Percentiles rank a stretch among this genome's conserved stretches.
These are phyloP conservation scores for Maccullochella peelii DNA, from an alignment of 2,113 vertebrate species.

Conservation along the genomic window DNA sequence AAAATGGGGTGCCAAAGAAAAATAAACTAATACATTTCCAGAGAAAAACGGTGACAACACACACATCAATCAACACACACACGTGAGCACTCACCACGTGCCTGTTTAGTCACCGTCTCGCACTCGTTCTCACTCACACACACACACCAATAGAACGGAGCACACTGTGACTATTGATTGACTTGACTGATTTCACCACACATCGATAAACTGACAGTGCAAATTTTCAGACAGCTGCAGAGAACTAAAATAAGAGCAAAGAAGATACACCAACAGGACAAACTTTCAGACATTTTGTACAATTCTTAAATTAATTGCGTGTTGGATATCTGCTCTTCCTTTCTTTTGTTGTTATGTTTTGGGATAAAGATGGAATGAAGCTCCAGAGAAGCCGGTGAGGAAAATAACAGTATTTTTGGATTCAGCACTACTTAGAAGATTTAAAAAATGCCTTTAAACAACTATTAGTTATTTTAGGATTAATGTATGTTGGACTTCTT, in stretches of 20 bases:
- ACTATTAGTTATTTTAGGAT: slow-evolving; percentile 19
- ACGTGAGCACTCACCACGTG: slow-evolving; percentile 15
- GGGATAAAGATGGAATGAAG: slow-evolving; percentile 65
- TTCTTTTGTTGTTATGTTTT: slow-evolving; percentile 15
- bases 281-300: slow-evolving; percentile 52
- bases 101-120: slow-evolving; percentile 4
- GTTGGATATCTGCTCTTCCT: slow-evolving; percentile 27
- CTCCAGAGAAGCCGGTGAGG: slow-evolving; percentile 54
- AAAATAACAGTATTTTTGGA: slow-evolving; percentile 41
- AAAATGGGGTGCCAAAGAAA: slow-evolving; percentile 41
- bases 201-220: slow-evolving; percentile 72
- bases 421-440: slow-evolving; percentile 25
- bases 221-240: slow-evolving; percentile 72
- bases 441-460: slow-evolving; percentile 28
- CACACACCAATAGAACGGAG: slow-evolving; percentile 26
- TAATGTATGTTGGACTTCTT: slow-evolving; percentile 37
- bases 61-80: slow-evolving; percentile 31
- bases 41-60: slow-evolving; percentile 49
- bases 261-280: slow-evolving; percentile 56
- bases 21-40: slow-evolving; percentile 40
- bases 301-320: slow-evolving; percentile 53
- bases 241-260: slow-evolving; percentile 65
- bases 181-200: slow-evolving; percentile 67
- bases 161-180: slow-evolving; percentile 59
- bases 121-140: slow-evolving; percentile 5